phyloP scores from a whole-genome alignment of 2,797 vertebrate genomes.

The Corythornis leucogaster region DNA sequence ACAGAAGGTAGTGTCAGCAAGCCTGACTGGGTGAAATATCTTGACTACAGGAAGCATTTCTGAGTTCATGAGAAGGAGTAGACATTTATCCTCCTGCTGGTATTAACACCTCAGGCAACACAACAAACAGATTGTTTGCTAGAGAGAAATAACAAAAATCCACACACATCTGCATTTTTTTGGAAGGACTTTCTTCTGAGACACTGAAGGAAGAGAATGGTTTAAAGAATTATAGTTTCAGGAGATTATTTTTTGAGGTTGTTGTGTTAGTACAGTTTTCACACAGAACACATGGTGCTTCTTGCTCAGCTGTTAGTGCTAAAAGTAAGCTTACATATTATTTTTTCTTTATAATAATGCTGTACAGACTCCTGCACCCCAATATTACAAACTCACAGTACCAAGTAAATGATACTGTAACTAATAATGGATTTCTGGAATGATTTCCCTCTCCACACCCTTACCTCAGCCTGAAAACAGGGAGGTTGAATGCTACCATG shows the following conservation, averaged over 20 bases:
- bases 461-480: neutral
- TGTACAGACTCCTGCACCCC: neutral
- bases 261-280: neutral
- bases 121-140: neutral
- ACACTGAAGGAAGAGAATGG: neutral
- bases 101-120: constrained; percentile 2
- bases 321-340: neutral
- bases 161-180: neutral
- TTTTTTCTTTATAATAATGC: neutral
- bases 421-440: neutral
- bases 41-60: neutral
- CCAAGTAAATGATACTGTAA: neutral
- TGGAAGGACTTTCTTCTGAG: neutral
- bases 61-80: neutral
- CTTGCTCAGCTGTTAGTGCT: neutral
- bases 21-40: neutral
- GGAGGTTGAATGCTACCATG: neutral
- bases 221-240: neutral
- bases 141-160: neutral
- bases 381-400: neutral
- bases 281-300: neutral
- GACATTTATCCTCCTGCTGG: neutral
- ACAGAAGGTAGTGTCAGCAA: neutral
- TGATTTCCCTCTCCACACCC: neutral
- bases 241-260: neutral